Evolutionary conservation across 2,888 invertebrate genomes (phyloP).

Genomic region (Andrena chrysosceles): DNA sequence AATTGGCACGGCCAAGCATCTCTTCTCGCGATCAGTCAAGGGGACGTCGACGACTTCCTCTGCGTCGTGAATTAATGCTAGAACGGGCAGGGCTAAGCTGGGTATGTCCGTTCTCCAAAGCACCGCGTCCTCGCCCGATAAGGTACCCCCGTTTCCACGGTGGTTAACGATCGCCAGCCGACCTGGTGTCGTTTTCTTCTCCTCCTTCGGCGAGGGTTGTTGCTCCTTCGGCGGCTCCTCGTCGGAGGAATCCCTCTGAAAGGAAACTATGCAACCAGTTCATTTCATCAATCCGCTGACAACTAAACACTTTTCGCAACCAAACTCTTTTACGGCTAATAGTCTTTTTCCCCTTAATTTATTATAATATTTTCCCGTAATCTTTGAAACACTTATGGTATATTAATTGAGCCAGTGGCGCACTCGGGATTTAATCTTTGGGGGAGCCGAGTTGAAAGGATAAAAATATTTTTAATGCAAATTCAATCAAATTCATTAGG

Average conservation of each 20-base stretch:
- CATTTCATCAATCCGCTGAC: background rate
- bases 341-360: no score
- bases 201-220: slow-evolving; percentile 58
- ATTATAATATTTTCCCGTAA: no score
- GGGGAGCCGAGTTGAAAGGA: no score
- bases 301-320: background rate
- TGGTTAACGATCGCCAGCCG: slow-evolving; percentile 54
- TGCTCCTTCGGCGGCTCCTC: slow-evolving; percentile 65
- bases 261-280: slow-evolving; percentile 76
- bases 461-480: no score
- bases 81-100: slow-evolving; percentile 46
- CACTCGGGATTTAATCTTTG: no score
- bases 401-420: no score
- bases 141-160: slow-evolving; percentile 37
- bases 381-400: no score
- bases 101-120: slow-evolving; percentile 72
- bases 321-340: background rate
- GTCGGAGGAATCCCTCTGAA: slow-evolving; percentile 81
- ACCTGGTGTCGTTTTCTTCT: slow-evolving; percentile 51
- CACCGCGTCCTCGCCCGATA: slow-evolving; percentile 51
- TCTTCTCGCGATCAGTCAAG: slow-evolving; percentile 82
- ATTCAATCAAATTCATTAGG: no score
- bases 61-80: slow-evolving; percentile 60
- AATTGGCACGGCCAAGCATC: slow-evolving; percentile 83
- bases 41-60: slow-evolving; percentile 68